Conservation (phyloP, 2,888 invertebrate species). For the Sphinx pinastri region DNA sequence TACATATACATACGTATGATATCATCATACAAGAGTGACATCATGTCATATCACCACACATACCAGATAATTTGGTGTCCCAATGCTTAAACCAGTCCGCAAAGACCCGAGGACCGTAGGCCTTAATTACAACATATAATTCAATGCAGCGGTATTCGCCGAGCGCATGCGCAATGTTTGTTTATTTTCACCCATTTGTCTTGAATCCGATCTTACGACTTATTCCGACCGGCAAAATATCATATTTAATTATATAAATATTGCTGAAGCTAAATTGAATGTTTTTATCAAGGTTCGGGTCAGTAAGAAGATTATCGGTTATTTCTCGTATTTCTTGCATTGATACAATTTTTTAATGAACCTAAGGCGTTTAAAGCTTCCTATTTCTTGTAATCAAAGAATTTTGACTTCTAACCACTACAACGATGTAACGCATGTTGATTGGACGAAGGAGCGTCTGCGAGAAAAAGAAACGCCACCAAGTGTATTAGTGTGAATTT, state of each 20-base stretch:
- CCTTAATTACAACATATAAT: conserved; percentile 77
- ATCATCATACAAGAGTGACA: not conserved
- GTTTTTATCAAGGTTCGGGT: not conserved
- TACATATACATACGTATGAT: too few relatives aligned
- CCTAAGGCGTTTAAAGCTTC: too few relatives aligned
- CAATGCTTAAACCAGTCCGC: conserved; percentile 43
- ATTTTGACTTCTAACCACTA: too few relatives aligned
- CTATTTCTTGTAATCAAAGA: too few relatives aligned
- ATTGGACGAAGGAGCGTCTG: too few relatives aligned
- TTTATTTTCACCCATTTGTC: conserved; percentile 44
- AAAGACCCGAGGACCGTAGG: conserved; percentile 54
- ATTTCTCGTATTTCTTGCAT: too few relatives aligned
- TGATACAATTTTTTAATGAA: too few relatives aligned
- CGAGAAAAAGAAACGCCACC: too few relatives aligned
- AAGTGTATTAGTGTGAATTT: too few relatives aligned
- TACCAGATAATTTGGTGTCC: not conserved
- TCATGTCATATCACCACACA: conserved; percentile 15
- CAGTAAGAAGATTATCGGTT: too few relatives aligned
- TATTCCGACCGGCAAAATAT: not conserved
- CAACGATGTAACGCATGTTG: too few relatives aligned
- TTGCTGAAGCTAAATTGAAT: not conserved
- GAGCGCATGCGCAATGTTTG: conserved; percentile 57
- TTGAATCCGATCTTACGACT: not conserved
- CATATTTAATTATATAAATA: not conserved
- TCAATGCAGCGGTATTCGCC: conserved; percentile 48